phyloP scores from a whole-genome alignment of 2,797 vertebrate species.

The Lateolabrax maculatus region DNA sequence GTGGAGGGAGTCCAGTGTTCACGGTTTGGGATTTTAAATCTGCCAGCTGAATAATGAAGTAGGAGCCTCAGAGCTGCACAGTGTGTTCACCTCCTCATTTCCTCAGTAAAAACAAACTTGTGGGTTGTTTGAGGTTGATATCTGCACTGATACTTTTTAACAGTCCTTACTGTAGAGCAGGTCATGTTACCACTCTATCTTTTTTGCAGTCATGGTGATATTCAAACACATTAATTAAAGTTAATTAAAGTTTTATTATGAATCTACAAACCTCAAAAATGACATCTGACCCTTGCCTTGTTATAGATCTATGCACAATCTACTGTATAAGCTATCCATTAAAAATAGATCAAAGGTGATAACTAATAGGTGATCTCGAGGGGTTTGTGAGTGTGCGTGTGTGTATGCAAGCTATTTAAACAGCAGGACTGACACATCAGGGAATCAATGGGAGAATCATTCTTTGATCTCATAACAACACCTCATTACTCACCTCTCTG shows the following conservation, averaged over 20 bases:
- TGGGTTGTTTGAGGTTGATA: constrained; percentile 8
- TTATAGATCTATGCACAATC: constrained; percentile 1
- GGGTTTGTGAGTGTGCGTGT: background rate
- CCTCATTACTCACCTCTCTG: constrained; percentile 26
- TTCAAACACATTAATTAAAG: constrained; percentile 6
- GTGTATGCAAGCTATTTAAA: constrained; percentile 25
- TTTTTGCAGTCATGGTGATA: background rate
- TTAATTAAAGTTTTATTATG: constrained; percentile 13
- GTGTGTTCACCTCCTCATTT: constrained; percentile 28
- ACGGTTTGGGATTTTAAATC: constrained; percentile 65
- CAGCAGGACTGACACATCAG: constrained; percentile 22
- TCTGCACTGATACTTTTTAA: constrained; percentile 1
- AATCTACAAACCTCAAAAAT: constrained; percentile 7
- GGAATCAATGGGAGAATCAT: constrained; percentile 11
- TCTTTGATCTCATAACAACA: constrained; percentile 36
- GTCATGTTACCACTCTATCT: background rate
- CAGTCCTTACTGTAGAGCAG: background rate
- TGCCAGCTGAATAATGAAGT: constrained; percentile 66
- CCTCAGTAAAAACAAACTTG: constrained; percentile 31
- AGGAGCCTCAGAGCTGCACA: constrained; percentile 36
- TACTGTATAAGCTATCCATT: constrained; percentile 25
- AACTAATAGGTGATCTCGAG: constrained; percentile 24
- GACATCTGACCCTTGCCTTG: constrained; percentile 33
- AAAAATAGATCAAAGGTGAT: constrained; percentile 47
- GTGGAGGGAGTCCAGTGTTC: constrained; percentile 62